phyloP scores from a whole-genome alignment of 2,888 invertebrate genomes.

The Dolichopus griseipennis region DNA sequence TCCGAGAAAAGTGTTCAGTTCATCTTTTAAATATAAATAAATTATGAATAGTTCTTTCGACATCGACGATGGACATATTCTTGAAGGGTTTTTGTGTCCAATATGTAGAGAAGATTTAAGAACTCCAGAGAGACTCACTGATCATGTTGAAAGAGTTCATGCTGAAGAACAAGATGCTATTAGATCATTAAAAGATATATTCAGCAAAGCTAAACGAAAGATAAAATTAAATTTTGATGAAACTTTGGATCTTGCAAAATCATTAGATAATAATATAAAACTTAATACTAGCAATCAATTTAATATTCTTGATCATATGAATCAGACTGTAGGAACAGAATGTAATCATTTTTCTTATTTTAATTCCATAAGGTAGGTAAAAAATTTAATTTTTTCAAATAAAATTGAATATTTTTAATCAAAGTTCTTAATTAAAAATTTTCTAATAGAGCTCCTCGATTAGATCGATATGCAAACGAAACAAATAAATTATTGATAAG shows the following conservation, averaged over 20 bases:
- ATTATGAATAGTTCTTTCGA: neutral
- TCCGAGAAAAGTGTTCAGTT: neutral
- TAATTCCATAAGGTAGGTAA: slow-evolving; percentile 53
- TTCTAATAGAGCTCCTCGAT: slow-evolving; percentile 50
- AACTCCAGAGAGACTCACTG: slow-evolving; percentile 70
- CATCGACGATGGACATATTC: slow-evolving; percentile 51
- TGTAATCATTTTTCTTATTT: slow-evolving; percentile 64
- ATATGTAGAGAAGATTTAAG: slow-evolving; percentile 87
- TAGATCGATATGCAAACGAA: slow-evolving; percentile 86
- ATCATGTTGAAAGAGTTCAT: slow-evolving; percentile 84
- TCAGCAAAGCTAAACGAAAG: slow-evolving; percentile 85
- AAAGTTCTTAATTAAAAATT: neutral
- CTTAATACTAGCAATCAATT: slow-evolving; percentile 22
- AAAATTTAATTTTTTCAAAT: slow-evolving; percentile 24
- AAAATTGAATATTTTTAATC: too few relatives aligned
- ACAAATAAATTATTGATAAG: slow-evolving; percentile 93
- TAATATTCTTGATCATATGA: slow-evolving; percentile 34
- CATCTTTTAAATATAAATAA: neutral
- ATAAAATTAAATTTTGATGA: slow-evolving; percentile 67
- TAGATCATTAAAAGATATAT: slow-evolving; percentile 70
- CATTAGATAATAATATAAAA: slow-evolving; percentile 49
- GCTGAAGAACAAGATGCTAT: slow-evolving; percentile 78
- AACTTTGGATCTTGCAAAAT: slow-evolving; percentile 49
- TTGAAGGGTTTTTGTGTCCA: slow-evolving; percentile 92
- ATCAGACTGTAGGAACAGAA: slow-evolving; percentile 43